Conservation (phyloP, 2,113 vertebrate species). For the Lamprologus sp. region DNA sequence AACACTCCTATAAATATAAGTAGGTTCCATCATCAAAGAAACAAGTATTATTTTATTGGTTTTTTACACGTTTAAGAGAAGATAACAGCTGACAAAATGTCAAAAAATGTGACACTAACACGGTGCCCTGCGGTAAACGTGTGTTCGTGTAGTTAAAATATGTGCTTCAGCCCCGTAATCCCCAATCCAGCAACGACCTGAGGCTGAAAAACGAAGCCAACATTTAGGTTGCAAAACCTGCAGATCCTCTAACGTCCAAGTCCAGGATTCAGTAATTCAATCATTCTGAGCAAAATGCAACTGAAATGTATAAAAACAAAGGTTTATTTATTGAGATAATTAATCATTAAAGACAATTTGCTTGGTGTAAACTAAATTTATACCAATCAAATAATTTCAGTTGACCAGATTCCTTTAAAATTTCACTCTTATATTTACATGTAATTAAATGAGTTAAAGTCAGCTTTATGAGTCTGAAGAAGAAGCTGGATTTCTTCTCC, state of each 20-base stretch:
- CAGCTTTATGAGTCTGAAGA: background rate
- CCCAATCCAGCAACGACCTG: background rate
- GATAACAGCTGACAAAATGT: background rate
- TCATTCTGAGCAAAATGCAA: background rate
- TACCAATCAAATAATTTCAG: background rate
- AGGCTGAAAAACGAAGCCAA: background rate
- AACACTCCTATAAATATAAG: background rate
- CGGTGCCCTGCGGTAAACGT: background rate
- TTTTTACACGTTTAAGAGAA: background rate
- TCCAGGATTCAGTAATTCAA: background rate
- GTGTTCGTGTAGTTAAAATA: background rate
- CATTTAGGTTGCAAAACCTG: background rate
- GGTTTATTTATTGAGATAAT: background rate
- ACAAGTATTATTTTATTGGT: background rate
- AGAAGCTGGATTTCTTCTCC: background rate
- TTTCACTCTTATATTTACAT: background rate
- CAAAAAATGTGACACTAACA: background rate
- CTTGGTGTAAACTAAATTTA: background rate
- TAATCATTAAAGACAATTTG: background rate
- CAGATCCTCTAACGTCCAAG: background rate
- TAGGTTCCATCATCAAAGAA: background rate
- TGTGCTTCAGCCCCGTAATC: background rate
- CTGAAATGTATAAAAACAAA: background rate
- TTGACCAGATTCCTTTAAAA: background rate
- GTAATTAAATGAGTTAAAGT: background rate